phyloP scores from a whole-genome alignment of 2,888 invertebrate genomes.

The Cordylochernes scorpioides region DNA sequence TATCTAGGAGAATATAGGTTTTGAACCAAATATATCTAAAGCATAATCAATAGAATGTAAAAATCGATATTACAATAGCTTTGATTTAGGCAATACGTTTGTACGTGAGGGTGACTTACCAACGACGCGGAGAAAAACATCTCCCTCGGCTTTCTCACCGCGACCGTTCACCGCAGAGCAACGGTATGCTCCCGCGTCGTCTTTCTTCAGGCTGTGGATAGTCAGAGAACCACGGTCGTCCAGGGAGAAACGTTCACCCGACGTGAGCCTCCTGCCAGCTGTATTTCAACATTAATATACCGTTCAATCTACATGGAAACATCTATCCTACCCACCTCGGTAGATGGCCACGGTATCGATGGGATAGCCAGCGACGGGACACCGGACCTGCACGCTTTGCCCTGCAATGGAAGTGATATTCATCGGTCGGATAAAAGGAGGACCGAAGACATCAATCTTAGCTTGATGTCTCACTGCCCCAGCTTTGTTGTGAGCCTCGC shows the following conservation, averaged over 20 bases:
- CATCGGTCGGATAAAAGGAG: constrained; percentile 20
- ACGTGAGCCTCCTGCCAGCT: constrained; percentile 9
- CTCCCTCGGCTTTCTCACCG: constrained; percentile 12
- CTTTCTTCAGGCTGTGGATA: constrained; percentile 9
- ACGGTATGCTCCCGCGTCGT: constrained; percentile 11
- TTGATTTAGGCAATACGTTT: neutral
- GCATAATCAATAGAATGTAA: too few species aligned
- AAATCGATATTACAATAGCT: too few species aligned
- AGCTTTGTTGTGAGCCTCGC: constrained; percentile 9
- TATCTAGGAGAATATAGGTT: too few species aligned
- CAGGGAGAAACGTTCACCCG: constrained; percentile 9
- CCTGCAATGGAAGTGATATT: constrained; percentile 23
- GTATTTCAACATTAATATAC: constrained; percentile 1
- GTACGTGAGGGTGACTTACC: constrained; percentile 10
- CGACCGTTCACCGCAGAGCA: constrained; percentile 9
- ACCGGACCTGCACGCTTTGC: constrained; percentile 20
- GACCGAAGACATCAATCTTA: constrained; percentile 22
- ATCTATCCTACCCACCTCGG: constrained; percentile 5
- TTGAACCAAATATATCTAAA: too few species aligned
- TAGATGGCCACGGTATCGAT: constrained; percentile 13
- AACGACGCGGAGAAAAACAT: constrained; percentile 9
- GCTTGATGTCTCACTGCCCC: constrained; percentile 14
- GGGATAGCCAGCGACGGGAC: constrained; percentile 21
- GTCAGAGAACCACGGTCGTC: constrained; percentile 8
- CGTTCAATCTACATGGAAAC: neutral